Evolutionary conservation across 2,797 vertebrate species (phyloP), one percentile per base, ranked within the genome.

Genomic region (Cheirogaleus major): DNA sequence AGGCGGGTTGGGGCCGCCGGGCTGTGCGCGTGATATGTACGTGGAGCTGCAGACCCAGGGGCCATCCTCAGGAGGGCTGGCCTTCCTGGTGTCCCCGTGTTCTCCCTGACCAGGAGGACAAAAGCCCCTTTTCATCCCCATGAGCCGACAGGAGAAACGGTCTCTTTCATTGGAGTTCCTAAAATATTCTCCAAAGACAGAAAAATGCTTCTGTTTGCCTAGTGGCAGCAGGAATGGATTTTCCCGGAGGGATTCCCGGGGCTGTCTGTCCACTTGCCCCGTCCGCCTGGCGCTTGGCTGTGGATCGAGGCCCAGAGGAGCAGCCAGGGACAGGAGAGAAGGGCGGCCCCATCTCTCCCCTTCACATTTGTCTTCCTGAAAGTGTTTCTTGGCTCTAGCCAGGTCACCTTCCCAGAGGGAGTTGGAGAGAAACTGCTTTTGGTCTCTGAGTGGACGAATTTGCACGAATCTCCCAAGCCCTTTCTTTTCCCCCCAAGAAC

Each of bases 21-120:
- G 95, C 98, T 97, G 98, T 98, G 99, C 98, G 97, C 98, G 97
- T 98, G 99, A 99, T 99, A 99, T 99, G 99, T 98, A 97, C 96
- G 98, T 97, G 98, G 98, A 96, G 98, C 98, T 97, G 98, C 97
- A 98, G 98, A 91, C 94, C 87, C 84, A 92, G 96, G 91, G 94
- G 23, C 92, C 83, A 84, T 97, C 95, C 92, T 97, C 98, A 94
- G 97, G 93, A 98, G 97, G 85, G 83, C 38, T 63, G 80, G 90
- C 95, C 80, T 94, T 97, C 97, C 84, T 13, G 76, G 65, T 8
- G 73, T 73, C 84, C 92, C 73, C 14, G 2, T 17, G 63, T 55
- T 43, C 83, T 95, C 72, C 78, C 93, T 41, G 57, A 63, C 91
- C 88, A 35, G 61, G 88, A 90, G 85, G 94, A 82, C 97, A 95